Evolutionary conservation across 2,888 invertebrate species (phyloP), one percentile per base, ranked within the genome.

Genomic region (Tridacna gigas): DNA sequence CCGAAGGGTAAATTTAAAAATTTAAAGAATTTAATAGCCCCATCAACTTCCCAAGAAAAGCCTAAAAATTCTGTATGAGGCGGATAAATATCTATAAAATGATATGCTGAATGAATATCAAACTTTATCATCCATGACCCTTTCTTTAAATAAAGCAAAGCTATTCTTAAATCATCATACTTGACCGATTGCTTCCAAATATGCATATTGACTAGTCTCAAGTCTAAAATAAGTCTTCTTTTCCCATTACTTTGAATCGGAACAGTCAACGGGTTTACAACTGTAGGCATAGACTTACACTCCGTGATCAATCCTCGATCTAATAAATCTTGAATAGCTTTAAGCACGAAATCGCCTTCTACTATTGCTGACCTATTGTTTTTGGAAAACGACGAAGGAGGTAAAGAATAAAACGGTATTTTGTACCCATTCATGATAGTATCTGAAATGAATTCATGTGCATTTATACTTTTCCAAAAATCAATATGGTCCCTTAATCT

Each of bases 61-160:
- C 77, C 67, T 48, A 69, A 69, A 48, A 56, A 69, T 51, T 75
- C 63, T n/a, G 47, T 77, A 63, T 69, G 69, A n/a, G 69, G 51
- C 37, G 77, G 60, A 47, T 22, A 77, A 26, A 69, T 25, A 28
- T 26, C 25, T 9, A 47, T 26, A 26, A 56, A 66, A 28, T 69
- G 69, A n/a, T n/a, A n/a, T n/a, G n/a, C n/a, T n/a, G n/a, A n/a
- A n/a, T n/a, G n/a, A n/a, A n/a, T n/a, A n/a, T n/a, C n/a, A n/a
- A n/a, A n/a, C n/a, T n/a, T n/a, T n/a, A n/a, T n/a, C n/a, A n/a
- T n/a, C n/a, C n/a, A 77, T n/a, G n/a, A n/a, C n/a, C n/a, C n/a
- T n/a, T n/a, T n/a, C n/a, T n/a, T n/a, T n/a, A n/a, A n/a, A n/a
- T n/a, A n/a, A n/a, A n/a, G n/a, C n/a, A n/a, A n/a, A n/a, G n/a